Conservation (phyloP, 2,797 vertebrate genomes). For the Acanthurus tractus region DNA sequence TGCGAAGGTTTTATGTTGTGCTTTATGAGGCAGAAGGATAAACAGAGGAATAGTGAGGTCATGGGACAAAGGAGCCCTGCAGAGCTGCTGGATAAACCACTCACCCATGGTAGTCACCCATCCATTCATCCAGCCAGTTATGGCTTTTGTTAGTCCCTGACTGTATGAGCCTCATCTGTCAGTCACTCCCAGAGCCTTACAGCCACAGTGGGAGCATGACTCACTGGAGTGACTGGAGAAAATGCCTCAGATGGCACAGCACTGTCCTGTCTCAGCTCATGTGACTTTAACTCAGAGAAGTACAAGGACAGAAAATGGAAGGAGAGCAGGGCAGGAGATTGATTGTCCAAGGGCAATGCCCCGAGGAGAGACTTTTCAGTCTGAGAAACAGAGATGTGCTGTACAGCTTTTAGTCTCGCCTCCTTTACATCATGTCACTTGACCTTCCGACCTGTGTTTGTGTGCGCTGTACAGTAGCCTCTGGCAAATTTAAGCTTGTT, state of each 20-base stretch:
- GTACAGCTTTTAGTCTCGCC: conserved; percentile 25
- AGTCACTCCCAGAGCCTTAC: conserved; percentile 44
- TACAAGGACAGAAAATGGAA: conserved; percentile 61
- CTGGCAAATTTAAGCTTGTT: not conserved
- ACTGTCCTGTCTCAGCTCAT: conserved; percentile 48
- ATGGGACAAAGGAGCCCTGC: conserved; percentile 53
- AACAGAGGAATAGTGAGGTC: conserved; percentile 67
- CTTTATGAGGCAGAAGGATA: conserved; percentile 74
- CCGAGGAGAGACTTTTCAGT: conserved; percentile 41
- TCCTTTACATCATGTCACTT: conserved; percentile 18
- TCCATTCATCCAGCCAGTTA: conserved; percentile 53
- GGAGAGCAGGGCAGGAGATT: conserved; percentile 38
- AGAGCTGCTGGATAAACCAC: conserved; percentile 61
- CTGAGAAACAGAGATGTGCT: conserved; percentile 39
- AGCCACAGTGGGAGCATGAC: conserved; percentile 63
- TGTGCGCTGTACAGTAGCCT: not conserved
- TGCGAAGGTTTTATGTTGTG: conserved; percentile 60
- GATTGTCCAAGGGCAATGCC: conserved; percentile 39
- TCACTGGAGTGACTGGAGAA: conserved; percentile 65
- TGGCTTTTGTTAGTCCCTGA: conserved; percentile 55
- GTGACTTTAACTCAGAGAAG: conserved; percentile 53
- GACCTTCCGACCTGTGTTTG: not conserved
- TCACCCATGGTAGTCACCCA: conserved; percentile 63
- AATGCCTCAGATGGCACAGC: conserved; percentile 54
- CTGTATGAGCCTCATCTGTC: conserved; percentile 49